A percentile compares a stretch with the other conserved stretches of the same genome.
Conservation (phyloP, 23 tunicate genomes). For the Corella eumyota region DNA sequence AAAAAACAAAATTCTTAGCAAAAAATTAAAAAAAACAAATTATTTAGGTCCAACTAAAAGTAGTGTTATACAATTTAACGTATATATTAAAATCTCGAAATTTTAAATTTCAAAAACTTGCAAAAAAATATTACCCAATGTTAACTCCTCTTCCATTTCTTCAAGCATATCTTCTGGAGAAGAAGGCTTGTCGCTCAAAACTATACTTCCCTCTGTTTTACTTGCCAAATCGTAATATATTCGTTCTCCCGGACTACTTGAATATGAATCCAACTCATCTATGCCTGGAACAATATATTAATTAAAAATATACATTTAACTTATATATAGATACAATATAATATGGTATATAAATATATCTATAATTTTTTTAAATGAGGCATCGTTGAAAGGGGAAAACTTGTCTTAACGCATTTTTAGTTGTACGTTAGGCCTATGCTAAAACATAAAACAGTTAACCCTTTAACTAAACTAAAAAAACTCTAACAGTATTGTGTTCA, state of each 20-base stretch:
- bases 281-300: background rate
- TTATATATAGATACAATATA: background rate
- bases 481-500: too few species aligned
- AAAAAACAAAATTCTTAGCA: background rate
- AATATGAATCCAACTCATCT: background rate
- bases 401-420: too few species aligned
- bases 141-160: constrained; percentile 64
- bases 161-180: constrained; percentile 37
- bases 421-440: too few species aligned
- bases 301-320: background rate
- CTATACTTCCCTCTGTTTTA: constrained; percentile 45
- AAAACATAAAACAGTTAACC: too few species aligned
- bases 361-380: background rate
- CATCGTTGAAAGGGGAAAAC: too few species aligned
- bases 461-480: too few species aligned
- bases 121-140: constrained; percentile 24
- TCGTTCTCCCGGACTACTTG: background rate
- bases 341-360: background rate
- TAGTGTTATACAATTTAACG: background rate
- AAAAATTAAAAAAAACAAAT: background rate
- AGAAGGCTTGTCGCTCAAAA: constrained; percentile 52
- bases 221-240: constrained; percentile 41
- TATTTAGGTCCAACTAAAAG: background rate
- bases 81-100: background rate
- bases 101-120: background rate